Evolutionary conservation across 2,888 invertebrate species (phyloP).

Genomic region (Spilosoma lubricipeda): DNA sequence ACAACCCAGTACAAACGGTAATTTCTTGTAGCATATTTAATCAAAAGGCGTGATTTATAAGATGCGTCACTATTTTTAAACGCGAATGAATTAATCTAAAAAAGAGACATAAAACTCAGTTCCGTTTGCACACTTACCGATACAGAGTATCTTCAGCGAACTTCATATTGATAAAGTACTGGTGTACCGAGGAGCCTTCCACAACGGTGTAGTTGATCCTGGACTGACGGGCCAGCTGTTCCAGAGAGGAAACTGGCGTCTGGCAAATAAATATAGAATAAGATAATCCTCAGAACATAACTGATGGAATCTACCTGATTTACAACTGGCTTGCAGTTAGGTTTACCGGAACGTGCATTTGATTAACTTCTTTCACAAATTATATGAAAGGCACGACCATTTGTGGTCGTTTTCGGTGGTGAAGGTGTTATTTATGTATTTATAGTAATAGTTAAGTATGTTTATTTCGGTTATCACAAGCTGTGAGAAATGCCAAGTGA

Average conservation of each 20-base stretch:
- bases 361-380: too few species aligned
- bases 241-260: conserved; percentile 95
- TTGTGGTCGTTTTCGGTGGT: too few species aligned
- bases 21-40: too few species aligned
- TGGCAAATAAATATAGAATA: conserved; percentile 56
- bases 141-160: conserved; percentile 95
- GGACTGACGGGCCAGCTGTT: conserved; percentile 94
- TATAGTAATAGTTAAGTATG: too few species aligned
- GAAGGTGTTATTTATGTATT: too few species aligned
- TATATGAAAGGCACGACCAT: too few species aligned
- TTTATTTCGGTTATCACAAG: too few species aligned
- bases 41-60: too few species aligned
- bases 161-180: conserved; percentile 96
- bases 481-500: too few species aligned
- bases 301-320: conserved; percentile 44
- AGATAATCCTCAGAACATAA: conserved; percentile 58
- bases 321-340: too few species aligned
- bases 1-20: not conserved
- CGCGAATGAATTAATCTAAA: too few species aligned
- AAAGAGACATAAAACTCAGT: not conserved
- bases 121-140: conserved; percentile 76
- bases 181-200: conserved; percentile 90
- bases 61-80: not conserved
- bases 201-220: conserved; percentile 96
- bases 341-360: too few species aligned